Evolutionary conservation across 2,797 vertebrate species (phyloP), one percentile per base, ranked within the genome.

Genomic region (Limosa lapponica): DNA sequence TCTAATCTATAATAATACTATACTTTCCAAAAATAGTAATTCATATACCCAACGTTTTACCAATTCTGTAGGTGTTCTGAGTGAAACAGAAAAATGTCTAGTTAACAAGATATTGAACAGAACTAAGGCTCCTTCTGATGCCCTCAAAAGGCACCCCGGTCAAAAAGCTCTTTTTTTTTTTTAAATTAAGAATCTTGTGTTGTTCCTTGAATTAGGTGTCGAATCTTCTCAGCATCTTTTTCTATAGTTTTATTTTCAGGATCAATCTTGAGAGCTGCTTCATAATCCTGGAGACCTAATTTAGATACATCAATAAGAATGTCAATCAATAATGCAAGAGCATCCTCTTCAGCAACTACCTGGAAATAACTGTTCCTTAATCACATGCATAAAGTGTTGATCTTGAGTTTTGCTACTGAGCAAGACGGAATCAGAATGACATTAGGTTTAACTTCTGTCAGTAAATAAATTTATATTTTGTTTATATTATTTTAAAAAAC

Each of bases 251-350:
- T 75, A 72, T 99, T 98, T 75, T 97, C 82, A 81, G 99, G 99
- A 66, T 99, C 96, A 18, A 99, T 99, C 97, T 98, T 98, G 41
- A 99, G 98, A 90, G 99, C 99, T 54, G 98, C 99, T 90, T 99
- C 98, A 91, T 99, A 99, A 95, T 99, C 99, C 84, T 98, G 99
- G 48, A 99, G 98, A 66, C 99, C 99, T 99, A 97, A 87, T 46
- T 73, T 22, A 90, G 92, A 96, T 8, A 87, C 34, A 86, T 95
- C 86, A 97, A 73, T 18, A 49, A 87, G 30, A 91, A 87, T n/a
- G 49, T 94, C 61, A 90, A 54, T 81, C 61, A 73, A 49, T 44
- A 57, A 87, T 43, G 36, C 22, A 91, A 89, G n/a, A 82, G 46
- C 89, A 96, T 70, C 51, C 13, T 90, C 66, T 81, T 86, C 64